These are phyloP conservation scores for Megastigmus dorsalis DNA, from an alignment of 2,888 invertebrate species.

Conservation along the genomic window DNA sequence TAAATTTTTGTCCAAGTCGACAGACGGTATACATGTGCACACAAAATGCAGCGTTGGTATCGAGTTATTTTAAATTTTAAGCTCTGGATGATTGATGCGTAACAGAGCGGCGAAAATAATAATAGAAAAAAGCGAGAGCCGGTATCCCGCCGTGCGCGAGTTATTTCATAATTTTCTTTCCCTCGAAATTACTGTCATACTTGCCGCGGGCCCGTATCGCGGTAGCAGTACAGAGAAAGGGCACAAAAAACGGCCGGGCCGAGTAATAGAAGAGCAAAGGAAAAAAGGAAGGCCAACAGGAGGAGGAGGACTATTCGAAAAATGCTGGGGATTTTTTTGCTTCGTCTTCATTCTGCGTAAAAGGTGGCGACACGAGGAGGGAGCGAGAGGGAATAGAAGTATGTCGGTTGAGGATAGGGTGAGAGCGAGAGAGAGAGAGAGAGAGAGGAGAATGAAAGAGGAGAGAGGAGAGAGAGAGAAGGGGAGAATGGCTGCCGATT, in stretches of 20 bases:
- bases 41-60: no score
- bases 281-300: not conserved
- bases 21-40: no score
- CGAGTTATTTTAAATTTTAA: no score
- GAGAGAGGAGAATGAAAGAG: not conserved
- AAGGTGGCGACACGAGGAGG: not conserved
- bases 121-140: not conserved
- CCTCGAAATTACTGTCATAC: conserved; percentile 21
- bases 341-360: conserved; percentile 47
- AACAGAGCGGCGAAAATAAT: not conserved
- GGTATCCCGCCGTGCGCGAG: not conserved
- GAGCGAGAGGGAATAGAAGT: not conserved
- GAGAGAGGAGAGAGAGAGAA: not conserved
- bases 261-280: not conserved
- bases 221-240: no score
- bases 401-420: not conserved
- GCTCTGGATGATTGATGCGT: not conserved
- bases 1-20: no score
- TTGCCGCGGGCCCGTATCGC: not conserved
- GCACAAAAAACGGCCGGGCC: conserved; percentile 6
- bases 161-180: conserved; percentile 40
- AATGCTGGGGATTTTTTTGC: conserved; percentile 42
- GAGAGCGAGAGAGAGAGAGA: not conserved
- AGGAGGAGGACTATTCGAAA: conserved; percentile 29
- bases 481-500: conserved; percentile 58